Conservation (phyloP, 2,888 invertebrate genomes). For the Cryptocephalus moraei region DNA sequence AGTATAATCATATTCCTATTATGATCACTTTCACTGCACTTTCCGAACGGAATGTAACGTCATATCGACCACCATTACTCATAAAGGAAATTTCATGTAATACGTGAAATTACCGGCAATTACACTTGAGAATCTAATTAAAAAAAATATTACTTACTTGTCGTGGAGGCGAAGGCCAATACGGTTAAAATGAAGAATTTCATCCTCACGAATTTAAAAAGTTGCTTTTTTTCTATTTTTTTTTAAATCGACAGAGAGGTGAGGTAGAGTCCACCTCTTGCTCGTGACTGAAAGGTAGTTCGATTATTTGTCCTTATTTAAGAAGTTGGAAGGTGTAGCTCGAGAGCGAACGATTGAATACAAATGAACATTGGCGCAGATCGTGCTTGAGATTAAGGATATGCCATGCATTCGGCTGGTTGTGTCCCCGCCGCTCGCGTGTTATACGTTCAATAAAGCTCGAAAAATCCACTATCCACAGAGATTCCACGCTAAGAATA, state of each 20-base stretch:
- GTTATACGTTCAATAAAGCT: too few species aligned
- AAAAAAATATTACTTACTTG: constrained; percentile 22
- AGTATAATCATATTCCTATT: too few species aligned
- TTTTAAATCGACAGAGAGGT: constrained; percentile 18
- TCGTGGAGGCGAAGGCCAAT: constrained; percentile 18
- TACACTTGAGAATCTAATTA: background rate
- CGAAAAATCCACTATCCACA: too few species aligned
- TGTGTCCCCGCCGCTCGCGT: too few species aligned
- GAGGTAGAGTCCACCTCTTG: constrained; percentile 26
- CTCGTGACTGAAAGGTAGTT: constrained; percentile 25
- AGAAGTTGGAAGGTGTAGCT: constrained; percentile 24
- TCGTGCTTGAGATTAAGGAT: too few species aligned
- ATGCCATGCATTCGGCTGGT: too few species aligned
- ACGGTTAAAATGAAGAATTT: constrained; percentile 19
- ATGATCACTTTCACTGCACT: too few species aligned
- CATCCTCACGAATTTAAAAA: constrained; percentile 10
- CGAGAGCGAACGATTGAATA: background rate
- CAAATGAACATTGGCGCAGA: background rate
- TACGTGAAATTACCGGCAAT: background rate
- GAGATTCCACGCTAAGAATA: too few species aligned
- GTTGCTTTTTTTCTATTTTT: constrained; percentile 5
- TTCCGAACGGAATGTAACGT: too few species aligned
- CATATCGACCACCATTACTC: background rate
- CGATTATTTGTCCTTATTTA: constrained; percentile 26
- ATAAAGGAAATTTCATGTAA: background rate